Percentiles rank a stretch among this genome's conserved stretches.
These are phyloP conservation scores for Drosophila koepferae DNA, from an alignment of 2,888 invertebrate species.

Conservation along the genomic window DNA sequence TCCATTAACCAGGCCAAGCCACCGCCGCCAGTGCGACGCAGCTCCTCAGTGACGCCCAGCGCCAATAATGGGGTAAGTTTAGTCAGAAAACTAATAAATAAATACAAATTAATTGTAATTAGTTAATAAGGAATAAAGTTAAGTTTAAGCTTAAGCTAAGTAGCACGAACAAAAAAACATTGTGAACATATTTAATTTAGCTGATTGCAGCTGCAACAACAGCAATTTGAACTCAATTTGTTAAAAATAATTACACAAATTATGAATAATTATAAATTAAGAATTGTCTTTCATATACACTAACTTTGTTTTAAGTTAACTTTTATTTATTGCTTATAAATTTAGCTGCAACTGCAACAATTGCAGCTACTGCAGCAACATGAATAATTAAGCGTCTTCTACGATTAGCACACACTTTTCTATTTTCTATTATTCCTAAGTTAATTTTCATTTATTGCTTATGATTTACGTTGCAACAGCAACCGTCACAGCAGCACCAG, in stretches of 20 bases:
- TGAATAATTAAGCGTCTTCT: not conserved
- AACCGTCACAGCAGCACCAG: slow-evolving; percentile 38
- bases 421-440: slow-evolving; percentile 28
- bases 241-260: not conserved
- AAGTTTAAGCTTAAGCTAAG: slow-evolving; percentile 43
- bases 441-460: slow-evolving; percentile 60
- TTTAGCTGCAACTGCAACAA: not conserved
- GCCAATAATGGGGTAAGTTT: slow-evolving; percentile 83
- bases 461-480: slow-evolving; percentile 57
- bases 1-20: slow-evolving; percentile 87
- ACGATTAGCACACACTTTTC: slow-evolving; percentile 1
- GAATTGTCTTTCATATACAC: not conserved
- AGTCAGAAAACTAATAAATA: not conserved
- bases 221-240: not conserved
- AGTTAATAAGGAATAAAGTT: slow-evolving; percentile 43
- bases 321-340: not conserved
- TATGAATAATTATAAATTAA: not conserved
- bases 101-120: slow-evolving; percentile 12
- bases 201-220: slow-evolving; percentile 1
- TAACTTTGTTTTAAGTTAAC: not conserved
- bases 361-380: slow-evolving; percentile 1
- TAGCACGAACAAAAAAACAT: not conserved
- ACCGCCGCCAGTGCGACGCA: slow-evolving; percentile 93
- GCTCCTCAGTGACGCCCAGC: slow-evolving; percentile 88
- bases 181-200: not conserved